These are phyloP conservation scores for Cryptocephalus moraei DNA, from an alignment of 2,888 invertebrate genomes.

Conservation along the genomic window DNA sequence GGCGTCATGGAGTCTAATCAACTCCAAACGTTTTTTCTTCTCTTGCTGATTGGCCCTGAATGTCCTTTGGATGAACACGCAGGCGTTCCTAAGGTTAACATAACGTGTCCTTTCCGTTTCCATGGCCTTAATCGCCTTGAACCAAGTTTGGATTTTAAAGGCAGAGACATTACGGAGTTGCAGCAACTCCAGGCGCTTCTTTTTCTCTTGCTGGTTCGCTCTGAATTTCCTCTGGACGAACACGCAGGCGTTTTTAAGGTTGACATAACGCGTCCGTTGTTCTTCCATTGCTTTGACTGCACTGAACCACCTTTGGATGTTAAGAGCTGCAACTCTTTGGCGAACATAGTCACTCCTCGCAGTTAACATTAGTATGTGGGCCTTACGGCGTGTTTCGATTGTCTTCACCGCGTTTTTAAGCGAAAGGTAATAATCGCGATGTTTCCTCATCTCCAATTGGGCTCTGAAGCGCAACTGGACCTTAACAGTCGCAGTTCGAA, in stretches of 20 bases:
- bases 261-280: too few species aligned
- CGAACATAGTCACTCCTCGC: slow-evolving; percentile 14
- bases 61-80: slow-evolving; percentile 1
- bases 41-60: slow-evolving; percentile 9
- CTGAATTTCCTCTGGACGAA: too few species aligned
- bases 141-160: too few species aligned
- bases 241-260: too few species aligned
- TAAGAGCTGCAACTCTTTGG: slow-evolving; percentile 12
- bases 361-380: slow-evolving; percentile 10
- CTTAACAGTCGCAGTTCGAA: slow-evolving; percentile 28
- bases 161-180: too few species aligned
- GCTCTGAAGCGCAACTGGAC: slow-evolving; percentile 26
- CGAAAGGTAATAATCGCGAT: slow-evolving; percentile 9
- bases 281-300: slow-evolving; percentile 18
- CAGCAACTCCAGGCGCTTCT: too few species aligned
- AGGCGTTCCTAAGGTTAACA: not conserved
- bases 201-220: too few species aligned
- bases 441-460: slow-evolving; percentile 9
- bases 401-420: slow-evolving; percentile 9
- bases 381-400: slow-evolving; percentile 23
- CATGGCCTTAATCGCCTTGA: too few species aligned
- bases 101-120: not conserved
- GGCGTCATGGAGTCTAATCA: too few species aligned
- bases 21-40: too few species aligned
- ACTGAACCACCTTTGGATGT: slow-evolving; percentile 30